phyloP scores from a whole-genome alignment of 2,888 invertebrate genomes.

The Sphinx pinastri region DNA sequence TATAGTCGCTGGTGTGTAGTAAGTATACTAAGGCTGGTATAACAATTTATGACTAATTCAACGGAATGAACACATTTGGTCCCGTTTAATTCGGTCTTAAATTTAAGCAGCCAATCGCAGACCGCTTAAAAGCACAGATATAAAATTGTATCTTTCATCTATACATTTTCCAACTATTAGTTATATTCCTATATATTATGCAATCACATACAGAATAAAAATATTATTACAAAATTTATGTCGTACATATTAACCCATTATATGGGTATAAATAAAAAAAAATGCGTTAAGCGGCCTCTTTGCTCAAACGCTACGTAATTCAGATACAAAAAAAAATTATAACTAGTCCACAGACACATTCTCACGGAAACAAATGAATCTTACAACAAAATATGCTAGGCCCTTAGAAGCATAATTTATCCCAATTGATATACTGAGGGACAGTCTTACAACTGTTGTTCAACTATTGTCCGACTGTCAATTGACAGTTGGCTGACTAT shows the following conservation, averaged over 20 bases:
- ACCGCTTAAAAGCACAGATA: too few species aligned
- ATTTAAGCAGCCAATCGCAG: too few species aligned
- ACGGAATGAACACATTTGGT: constrained; percentile 18
- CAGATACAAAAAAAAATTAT: neutral
- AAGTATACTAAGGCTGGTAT: neutral
- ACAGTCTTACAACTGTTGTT: neutral
- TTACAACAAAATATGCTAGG: neutral
- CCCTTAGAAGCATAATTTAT: neutral
- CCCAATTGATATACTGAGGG: too few species aligned
- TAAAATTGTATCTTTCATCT: too few species aligned
- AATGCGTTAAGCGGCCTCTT: neutral
- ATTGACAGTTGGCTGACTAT: neutral
- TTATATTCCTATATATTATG: too few species aligned
- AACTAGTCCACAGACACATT: constrained; percentile 9
- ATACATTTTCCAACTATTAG: too few species aligned
- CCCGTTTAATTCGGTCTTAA: neutral
- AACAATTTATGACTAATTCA: neutral
- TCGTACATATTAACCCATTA: neutral
- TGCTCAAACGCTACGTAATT: neutral
- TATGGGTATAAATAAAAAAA: neutral
- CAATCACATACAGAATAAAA: too few species aligned
- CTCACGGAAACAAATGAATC: neutral
- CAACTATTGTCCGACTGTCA: neutral
- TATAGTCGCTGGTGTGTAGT: too few species aligned
- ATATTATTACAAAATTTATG: too few species aligned